phyloP scores from a whole-genome alignment of 1,140 invertebrate species.

The Hypothenemus hampei region DNA sequence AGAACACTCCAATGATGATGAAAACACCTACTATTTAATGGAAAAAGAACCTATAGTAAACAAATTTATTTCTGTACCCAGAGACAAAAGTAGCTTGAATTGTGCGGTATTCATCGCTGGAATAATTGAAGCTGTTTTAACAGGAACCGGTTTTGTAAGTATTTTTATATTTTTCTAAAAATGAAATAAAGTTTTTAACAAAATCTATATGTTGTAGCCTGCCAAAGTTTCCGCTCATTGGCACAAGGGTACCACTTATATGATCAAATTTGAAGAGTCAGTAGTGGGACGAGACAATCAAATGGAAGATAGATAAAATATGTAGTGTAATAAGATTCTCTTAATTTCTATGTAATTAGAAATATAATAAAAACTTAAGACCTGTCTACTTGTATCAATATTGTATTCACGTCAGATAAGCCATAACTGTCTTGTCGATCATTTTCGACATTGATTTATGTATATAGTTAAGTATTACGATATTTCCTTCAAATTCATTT shows the following conservation, averaged over 20 bases:
- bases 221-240: slow-evolving; percentile 96
- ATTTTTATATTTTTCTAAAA: slow-evolving; percentile 5
- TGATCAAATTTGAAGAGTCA: slow-evolving; percentile 96
- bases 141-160: slow-evolving; percentile 94
- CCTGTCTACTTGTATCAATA: too few species aligned
- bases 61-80: slow-evolving; percentile 95
- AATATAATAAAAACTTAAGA: too few species aligned
- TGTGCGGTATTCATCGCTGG: slow-evolving; percentile 98
- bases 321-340: too few species aligned
- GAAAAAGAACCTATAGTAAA: slow-evolving; percentile 98
- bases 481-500: too few species aligned
- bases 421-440: too few species aligned
- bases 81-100: slow-evolving; percentile 95
- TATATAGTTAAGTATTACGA: too few species aligned
- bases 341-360: too few species aligned
- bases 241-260: slow-evolving; percentile 99
- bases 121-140: slow-evolving; percentile 93
- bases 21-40: slow-evolving; percentile 96
- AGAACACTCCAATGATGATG: slow-evolving; percentile 98
- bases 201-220: slow-evolving; percentile 59
- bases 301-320: slow-evolving; percentile 83
- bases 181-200: background rate
- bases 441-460: too few species aligned
- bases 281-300: slow-evolving; percentile 91
- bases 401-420: too few species aligned